Base-by-base conservation (phyloP, 2,113 vertebrate genomes). In the Pontoporia blainvillei region DNA sequence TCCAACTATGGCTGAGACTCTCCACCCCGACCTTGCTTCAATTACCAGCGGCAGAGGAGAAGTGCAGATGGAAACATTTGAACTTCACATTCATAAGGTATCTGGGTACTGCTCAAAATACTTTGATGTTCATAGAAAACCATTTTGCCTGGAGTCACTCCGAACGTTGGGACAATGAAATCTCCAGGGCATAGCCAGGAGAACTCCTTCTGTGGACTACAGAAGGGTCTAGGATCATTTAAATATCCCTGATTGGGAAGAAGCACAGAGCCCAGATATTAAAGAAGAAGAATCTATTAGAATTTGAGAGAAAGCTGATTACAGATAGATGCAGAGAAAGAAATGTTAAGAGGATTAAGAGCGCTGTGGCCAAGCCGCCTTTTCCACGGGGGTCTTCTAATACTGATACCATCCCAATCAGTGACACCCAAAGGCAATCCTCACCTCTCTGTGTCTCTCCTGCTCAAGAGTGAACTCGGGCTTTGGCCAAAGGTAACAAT, bases 401-500 rank as follows among this genome's bases (percentile, higher is more conserved):
- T 91, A 93, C 34, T 0, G 76, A 90, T 67, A 52, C 90, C 83
- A 89, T 97, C 97, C 98, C 97, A 98, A 97, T 98, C 98, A 98
- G 97, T 84, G 20, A 96, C 98, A 98, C 98, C 98, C 98, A 98
- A 98, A 98, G 98, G 98, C 98, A 88, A 97, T 97, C 81, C 86
- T 96, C 92, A 93, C 92, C 97, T 98, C 94, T 72, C 96, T 88
- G 86, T 86, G 91, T 59, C 82, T 97, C 91, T 94, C 81, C 96
- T 96, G 57, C 95, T 94, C 88, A 94, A 98, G 96, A 92, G 82
- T 91, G 97, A 98, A 69, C 96, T 96, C 96, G 46, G 97, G 97
- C 94, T 98, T 82, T 99, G 98, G 98, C 98, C 98, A 98, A 98
- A 97, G 98, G 98, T 98, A 97, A 98, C 95, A 95, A 98, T 99